Evolutionary conservation across 1,140 invertebrate genomes (phyloP), one percentile per base, ranked within the genome.

Genomic region (Solenopsis fugax): DNA sequence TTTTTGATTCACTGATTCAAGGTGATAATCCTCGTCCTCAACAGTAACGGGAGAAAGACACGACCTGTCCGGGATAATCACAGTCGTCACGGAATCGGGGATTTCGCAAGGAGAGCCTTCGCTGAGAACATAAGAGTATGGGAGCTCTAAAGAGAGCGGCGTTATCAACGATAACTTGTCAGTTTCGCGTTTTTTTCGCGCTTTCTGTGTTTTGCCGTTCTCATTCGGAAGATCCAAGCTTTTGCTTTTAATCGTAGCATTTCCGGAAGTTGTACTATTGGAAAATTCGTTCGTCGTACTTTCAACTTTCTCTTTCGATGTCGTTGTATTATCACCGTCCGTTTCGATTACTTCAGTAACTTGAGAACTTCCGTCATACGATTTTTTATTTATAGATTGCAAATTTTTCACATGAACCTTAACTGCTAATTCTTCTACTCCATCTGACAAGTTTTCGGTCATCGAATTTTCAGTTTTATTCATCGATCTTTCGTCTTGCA

Each of bases 71-170:
- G 95, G 94, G 45, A 95, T 94, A 64, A 95, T 93, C 0, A 95
- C 94, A 0, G 94, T 95, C 5, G 93, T 95, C 0, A 95, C 93
- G 0, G 90, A 90, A 71, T 95, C 94, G 9, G 95, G 95, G 58
- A 95, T 95, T 10, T 95, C 94, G 65, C 92, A 93, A 0, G 95
- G 94, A 6, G 94, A 95, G 64, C 94, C 94, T 90, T 95, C 95
- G 0, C 93, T 93, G 16, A 95, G 90, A 12, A 95, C 85, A n/a
- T 94, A 95, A 0, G 93, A 93, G 56, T 89, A 88, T 4, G 89
- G 64, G 41, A 65, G 48, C 2, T 76, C 58, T 9, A 73, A 48
- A 12, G 80, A 75, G 2, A 75, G 50, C 41, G 80, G 41, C 13
- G 69, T 48, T 6, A 34, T 34, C 12, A 16, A 4, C 24, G 77